Base-by-base conservation (phyloP, 2,888 invertebrate species). In the Sinotaia quadrata region DNA sequence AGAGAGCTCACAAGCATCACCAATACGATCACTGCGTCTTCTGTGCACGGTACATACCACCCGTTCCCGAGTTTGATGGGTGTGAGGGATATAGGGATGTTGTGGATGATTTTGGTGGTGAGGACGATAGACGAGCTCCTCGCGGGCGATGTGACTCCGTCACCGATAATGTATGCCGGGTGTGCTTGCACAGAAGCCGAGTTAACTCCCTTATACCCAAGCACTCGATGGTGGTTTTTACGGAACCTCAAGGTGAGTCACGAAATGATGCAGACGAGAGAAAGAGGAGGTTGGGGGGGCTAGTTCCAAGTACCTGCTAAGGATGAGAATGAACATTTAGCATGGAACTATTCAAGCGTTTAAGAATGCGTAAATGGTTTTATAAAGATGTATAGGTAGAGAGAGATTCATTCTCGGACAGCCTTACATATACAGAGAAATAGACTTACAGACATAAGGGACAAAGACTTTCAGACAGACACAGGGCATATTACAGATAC, bases 181-280 rank as follows among this genome's bases (percentile, higher is more conserved):
- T 66, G 34, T 71, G 71, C 62, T 69, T 60, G 12, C 68, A 54
- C n/a, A n/a, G 15, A 21, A 21, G 27, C 7, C 24, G 24, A n/a
- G 24, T 8, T 18, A 15, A 27, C 33, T 31, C 57, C 2, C 18
- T 52, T 47, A 58, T 57, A 7, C 66, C 73, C 27, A 63, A 58
- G 21, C 67, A 66, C 24, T 78, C 76, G 15, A 70, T 78, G 73
- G 78, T 78, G 18, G 51, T 78, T 10, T 78, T 74, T 58, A 73
- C 74, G 15, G 73, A 78, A 44, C 73, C 75, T 27, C 73, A 77
- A 75, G 78, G 78, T 78, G 44, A 67, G 70, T 47, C 1, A 8
- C 2, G 12, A 47, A n/a, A 47, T n/a, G 1, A 1, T 7, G 24
- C 47, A 47, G 7, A 4, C 47, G n/a, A n/a, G 21, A 4, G 12